A percentile compares a stretch with the other conserved stretches of the same genome.
Conservation (phyloP, 2,888 invertebrate genomes). For the Ecliptopera silaceata region DNA sequence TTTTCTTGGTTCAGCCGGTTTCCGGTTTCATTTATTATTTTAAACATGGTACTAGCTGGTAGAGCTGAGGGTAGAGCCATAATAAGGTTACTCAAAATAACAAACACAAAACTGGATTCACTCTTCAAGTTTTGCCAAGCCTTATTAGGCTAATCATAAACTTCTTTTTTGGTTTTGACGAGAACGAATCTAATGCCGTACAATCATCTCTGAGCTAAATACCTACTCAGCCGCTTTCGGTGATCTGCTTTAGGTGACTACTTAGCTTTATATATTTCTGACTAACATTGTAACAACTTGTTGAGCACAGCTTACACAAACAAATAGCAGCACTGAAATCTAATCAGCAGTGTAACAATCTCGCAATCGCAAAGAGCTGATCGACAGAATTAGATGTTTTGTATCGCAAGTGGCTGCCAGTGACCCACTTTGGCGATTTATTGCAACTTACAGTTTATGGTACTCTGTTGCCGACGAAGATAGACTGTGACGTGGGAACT, state of each 20-base stretch:
- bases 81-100: too few relatives aligned
- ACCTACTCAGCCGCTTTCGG: not conserved
- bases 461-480: slow-evolving; percentile 35
- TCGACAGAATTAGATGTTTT: slow-evolving; percentile 71
- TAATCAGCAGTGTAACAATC: slow-evolving; percentile 20
- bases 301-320: not conserved
- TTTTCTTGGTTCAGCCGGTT: too few relatives aligned
- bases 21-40: too few relatives aligned
- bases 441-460: slow-evolving; percentile 27
- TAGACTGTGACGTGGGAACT: slow-evolving; percentile 32
- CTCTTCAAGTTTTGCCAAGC: too few relatives aligned
- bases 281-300: not conserved
- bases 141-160: too few relatives aligned
- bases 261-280: not conserved
- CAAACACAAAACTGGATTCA: too few relatives aligned
- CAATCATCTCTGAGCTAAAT: too few relatives aligned
- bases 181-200: too few relatives aligned
- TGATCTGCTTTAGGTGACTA: not conserved
- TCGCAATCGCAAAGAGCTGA: slow-evolving; percentile 31
- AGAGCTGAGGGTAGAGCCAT: too few relatives aligned
- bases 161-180: too few relatives aligned
- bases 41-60: too few relatives aligned
- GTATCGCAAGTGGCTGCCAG: slow-evolving; percentile 22
- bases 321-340: slow-evolving; percentile 13
- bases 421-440: slow-evolving; percentile 36